These are phyloP conservation scores for Hylaea fasciaria DNA, from an alignment of 2,888 invertebrate species.

Conservation along the genomic window DNA sequence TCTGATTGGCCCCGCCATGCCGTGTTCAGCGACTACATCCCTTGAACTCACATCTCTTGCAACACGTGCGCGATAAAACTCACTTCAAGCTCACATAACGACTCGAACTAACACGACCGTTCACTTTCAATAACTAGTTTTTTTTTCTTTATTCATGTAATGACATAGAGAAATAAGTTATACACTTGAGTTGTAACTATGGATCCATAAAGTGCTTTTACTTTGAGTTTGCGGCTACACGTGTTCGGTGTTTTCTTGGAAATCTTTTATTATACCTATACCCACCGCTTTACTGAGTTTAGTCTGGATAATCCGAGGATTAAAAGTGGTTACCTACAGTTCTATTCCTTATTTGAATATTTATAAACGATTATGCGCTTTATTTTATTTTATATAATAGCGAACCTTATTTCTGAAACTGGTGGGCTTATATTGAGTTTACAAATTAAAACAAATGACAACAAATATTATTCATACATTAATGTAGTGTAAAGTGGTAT, in stretches of 20 bases:
- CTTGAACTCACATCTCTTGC: slow-evolving; percentile 43
- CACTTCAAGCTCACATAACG: slow-evolving; percentile 9
- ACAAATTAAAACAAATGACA: too few species aligned
- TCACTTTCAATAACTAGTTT: slow-evolving; percentile 5
- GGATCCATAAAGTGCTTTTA: background rate
- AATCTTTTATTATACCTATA: slow-evolving; percentile 8
- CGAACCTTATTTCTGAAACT: too few species aligned
- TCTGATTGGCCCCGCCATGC: slow-evolving; percentile 78
- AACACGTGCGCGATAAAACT: slow-evolving; percentile 3
- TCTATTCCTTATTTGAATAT: slow-evolving; percentile 12
- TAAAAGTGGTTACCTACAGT: slow-evolving; percentile 4
- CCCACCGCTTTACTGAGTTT: slow-evolving; percentile 1
- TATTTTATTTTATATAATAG: too few species aligned
- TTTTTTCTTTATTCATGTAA: background rate
- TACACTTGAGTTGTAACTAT: background rate
- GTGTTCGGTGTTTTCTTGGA: slow-evolving; percentile 8
- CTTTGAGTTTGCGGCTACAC: background rate
- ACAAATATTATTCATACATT: too few species aligned
- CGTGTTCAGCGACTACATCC: slow-evolving; percentile 51
- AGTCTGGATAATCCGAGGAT: slow-evolving; percentile 5
- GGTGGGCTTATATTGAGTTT: too few species aligned
- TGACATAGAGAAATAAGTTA: background rate
- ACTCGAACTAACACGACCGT: slow-evolving; percentile 6
- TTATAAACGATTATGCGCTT: background rate
- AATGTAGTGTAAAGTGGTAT: too few species aligned